A percentile compares a stretch with the other conserved stretches of the same genome.
phyloP scores from a whole-genome alignment of 2,888 invertebrate species.

The Eupelmus urozonus region DNA sequence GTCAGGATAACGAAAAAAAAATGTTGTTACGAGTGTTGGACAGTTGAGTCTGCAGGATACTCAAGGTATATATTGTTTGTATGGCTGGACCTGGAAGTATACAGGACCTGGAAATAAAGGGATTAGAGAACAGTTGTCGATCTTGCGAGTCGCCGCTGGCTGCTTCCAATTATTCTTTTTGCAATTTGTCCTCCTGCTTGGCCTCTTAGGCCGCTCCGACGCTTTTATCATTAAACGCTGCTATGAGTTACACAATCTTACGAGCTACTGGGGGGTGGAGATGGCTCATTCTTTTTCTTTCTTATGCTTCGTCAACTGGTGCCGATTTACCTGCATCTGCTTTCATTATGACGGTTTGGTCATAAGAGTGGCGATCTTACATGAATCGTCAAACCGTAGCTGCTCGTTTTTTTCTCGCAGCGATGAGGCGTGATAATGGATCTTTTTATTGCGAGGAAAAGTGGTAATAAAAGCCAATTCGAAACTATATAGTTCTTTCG shows the following conservation, averaged over 20 bases:
- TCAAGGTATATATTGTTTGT: constrained; percentile 63
- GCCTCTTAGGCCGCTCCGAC: constrained; percentile 18
- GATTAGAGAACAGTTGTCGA: constrained; percentile 71
- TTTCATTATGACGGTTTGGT: constrained; percentile 14
- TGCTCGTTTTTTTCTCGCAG: neutral
- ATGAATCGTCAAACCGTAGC: constrained; percentile 17
- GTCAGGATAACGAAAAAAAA: constrained; percentile 69
- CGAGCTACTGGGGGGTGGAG: constrained; percentile 34
- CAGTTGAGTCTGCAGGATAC: constrained; percentile 76
- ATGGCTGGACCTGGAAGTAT: constrained; percentile 74
- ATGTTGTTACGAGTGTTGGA: constrained; percentile 66
- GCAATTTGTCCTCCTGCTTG: neutral
- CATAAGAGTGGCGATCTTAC: constrained; percentile 13
- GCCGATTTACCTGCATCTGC: no score
- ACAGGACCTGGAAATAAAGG: constrained; percentile 78
- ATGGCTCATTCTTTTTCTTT: constrained; percentile 20
- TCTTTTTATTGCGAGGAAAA: neutral
- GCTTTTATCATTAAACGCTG: constrained; percentile 27
- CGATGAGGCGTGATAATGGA: constrained; percentile 20
- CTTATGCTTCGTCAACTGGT: no score
- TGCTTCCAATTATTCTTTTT: constrained; percentile 21
- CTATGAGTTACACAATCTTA: constrained; percentile 38
- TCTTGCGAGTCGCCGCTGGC: constrained; percentile 26
- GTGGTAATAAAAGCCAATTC: neutral
- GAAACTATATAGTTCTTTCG: no score